Conservation (phyloP, 2,113 vertebrate species). For the Cinclus cinclus region DNA sequence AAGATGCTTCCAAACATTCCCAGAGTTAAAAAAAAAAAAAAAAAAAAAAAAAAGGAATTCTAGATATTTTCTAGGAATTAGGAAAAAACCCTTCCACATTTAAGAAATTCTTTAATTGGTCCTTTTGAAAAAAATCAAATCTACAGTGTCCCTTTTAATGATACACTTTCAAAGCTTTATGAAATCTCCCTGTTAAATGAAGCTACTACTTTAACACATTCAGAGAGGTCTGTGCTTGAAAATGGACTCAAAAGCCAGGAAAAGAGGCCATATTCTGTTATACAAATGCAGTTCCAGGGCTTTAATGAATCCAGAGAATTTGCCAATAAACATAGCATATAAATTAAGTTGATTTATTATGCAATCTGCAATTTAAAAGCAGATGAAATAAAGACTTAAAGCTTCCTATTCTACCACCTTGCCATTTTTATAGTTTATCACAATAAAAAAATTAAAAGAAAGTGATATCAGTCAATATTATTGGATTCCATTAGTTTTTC, state of each 20-base stretch:
- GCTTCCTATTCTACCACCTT: not conserved
- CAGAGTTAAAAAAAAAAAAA: not conserved
- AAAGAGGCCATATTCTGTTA: not conserved
- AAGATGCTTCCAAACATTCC: not conserved
- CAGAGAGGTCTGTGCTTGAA: slow-evolving; percentile 7
- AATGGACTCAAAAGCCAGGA: not conserved
- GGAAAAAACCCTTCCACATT: not conserved
- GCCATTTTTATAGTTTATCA: not conserved
- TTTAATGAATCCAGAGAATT: slow-evolving; percentile 31
- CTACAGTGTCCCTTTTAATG: not conserved
- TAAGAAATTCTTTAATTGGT: not conserved
- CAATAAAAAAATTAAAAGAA: not conserved
- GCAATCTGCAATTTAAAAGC: slow-evolving; percentile 21
- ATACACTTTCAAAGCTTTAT: slow-evolving; percentile 26
- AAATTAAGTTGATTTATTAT: slow-evolving; percentile 19
- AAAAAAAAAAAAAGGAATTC: not conserved
- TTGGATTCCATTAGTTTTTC: slow-evolving; percentile 3
- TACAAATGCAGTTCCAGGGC: not conserved
- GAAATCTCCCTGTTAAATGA: slow-evolving; percentile 29
- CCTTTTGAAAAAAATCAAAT: slow-evolving; percentile 34
- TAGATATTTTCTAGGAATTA: not conserved
- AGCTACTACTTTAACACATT: slow-evolving; percentile 9
- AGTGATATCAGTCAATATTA: not conserved
- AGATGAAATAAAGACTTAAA: not conserved
- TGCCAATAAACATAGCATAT: not conserved